These are phyloP conservation scores for Iphiclides podalirius DNA, from an alignment of 2,888 invertebrate species.

Conservation along the genomic window DNA sequence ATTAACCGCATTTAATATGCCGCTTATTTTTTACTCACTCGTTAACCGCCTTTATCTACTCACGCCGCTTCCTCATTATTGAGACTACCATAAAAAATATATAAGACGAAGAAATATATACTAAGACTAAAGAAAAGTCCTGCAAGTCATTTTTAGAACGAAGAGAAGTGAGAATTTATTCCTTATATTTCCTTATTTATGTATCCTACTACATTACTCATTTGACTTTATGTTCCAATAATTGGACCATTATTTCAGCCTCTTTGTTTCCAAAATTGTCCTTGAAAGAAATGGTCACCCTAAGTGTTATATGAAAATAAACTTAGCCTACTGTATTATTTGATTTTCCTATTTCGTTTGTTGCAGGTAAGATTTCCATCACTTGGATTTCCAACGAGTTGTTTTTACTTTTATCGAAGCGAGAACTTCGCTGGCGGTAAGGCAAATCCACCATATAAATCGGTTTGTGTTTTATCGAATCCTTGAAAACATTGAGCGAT, in stretches of 20 bases:
- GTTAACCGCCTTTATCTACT: constrained; percentile 37
- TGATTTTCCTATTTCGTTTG: constrained; percentile 41
- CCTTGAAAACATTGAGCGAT: constrained; percentile 6
- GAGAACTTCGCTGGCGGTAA: constrained; percentile 32
- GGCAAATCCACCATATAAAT: constrained; percentile 27
- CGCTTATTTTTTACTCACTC: constrained; percentile 33
- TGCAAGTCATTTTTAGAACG: too few relatives aligned
- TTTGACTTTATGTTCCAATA: too few relatives aligned
- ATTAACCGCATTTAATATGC: constrained; percentile 33
- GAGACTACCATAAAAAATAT: constrained; percentile 5
- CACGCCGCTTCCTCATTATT: constrained; percentile 35
- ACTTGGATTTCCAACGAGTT: constrained; percentile 32
- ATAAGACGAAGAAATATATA: too few relatives aligned
- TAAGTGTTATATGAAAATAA: constrained; percentile 29
- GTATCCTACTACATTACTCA: too few relatives aligned
- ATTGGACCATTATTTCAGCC: too few relatives aligned
- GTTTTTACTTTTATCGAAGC: constrained; percentile 42
- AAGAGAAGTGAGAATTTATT: too few relatives aligned
- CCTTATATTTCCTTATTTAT: too few relatives aligned
- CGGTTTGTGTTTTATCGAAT: not conserved
- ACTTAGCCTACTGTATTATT: constrained; percentile 38
- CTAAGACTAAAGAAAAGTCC: too few relatives aligned
- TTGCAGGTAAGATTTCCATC: constrained; percentile 49
- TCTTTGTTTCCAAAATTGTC: too few relatives aligned
- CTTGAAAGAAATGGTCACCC: constrained; percentile 2